These are phyloP conservation scores for Galerucella calmariensis DNA, from an alignment of 2,888 invertebrate species.

Conservation along the genomic window DNA sequence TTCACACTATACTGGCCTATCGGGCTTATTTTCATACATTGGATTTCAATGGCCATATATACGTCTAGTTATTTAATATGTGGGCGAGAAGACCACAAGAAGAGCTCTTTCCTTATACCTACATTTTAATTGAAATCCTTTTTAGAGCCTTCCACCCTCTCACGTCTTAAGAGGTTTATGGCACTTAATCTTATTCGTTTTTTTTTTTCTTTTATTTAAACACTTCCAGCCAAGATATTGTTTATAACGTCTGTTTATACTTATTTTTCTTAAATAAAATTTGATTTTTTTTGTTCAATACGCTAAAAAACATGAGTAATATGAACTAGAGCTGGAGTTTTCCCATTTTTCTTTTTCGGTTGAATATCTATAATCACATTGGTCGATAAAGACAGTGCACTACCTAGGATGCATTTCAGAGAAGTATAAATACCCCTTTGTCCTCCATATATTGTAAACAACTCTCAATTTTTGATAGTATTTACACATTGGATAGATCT, in stretches of 20 bases:
- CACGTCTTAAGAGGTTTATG: constrained; percentile 16
- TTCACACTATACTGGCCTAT: constrained; percentile 8
- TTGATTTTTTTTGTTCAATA: neutral
- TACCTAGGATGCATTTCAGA: no score
- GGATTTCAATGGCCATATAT: constrained; percentile 36
- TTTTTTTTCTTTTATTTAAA: neutral
- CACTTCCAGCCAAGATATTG: neutral
- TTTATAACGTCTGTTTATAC: neutral
- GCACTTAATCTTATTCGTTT: neutral
- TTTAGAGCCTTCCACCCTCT: constrained; percentile 28
- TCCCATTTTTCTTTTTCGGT: no score
- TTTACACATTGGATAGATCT: no score
- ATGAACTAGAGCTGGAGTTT: no score
- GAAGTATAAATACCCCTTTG: no score
- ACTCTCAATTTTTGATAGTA: no score
- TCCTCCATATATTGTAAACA: no score
- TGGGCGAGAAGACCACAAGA: constrained; percentile 32
- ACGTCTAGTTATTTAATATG: constrained; percentile 33
- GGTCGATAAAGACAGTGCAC: no score
- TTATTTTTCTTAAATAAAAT: neutral
- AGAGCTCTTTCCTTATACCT: constrained; percentile 12
- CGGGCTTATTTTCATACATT: constrained; percentile 34
- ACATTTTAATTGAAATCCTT: constrained; percentile 32
- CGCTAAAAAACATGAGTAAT: no score
- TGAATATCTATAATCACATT: no score